These are phyloP conservation scores for Orthonyx spaldingii DNA, from an alignment of 2,113 vertebrate species.

Conservation along the genomic window DNA sequence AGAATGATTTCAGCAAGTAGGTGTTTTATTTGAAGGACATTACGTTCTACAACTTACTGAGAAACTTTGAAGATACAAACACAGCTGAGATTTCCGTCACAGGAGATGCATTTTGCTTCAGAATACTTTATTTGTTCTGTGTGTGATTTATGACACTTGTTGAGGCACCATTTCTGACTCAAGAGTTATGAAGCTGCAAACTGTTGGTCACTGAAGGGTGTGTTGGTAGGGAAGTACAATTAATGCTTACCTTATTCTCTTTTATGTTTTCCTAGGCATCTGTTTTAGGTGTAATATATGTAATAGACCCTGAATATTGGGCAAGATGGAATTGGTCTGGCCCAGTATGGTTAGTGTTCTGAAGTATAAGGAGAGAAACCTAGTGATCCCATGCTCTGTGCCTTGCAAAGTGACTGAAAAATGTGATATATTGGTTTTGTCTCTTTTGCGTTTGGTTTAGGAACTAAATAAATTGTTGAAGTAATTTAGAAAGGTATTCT, in stretches of 20 bases:
- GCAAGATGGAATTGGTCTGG: background rate
- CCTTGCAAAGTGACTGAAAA: background rate
- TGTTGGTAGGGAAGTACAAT: background rate
- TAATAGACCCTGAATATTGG: background rate
- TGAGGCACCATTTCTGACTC: background rate
- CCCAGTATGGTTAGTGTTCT: background rate
- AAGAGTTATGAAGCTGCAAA: background rate
- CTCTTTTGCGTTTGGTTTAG: background rate
- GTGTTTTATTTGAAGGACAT: background rate
- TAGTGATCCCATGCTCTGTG: background rate
- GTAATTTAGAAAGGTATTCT: background rate
- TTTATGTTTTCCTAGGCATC: background rate
- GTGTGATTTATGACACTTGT: background rate
- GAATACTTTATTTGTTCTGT: background rate
- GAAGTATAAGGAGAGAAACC: background rate
- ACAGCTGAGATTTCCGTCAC: background rate
- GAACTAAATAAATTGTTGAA: background rate
- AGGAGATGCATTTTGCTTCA: background rate
- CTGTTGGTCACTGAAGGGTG: background rate
- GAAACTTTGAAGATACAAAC: background rate
- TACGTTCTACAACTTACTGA: background rate
- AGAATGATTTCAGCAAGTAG: background rate
- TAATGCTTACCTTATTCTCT: background rate
- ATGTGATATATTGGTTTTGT: background rate
- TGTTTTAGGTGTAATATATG: background rate